Conservation (phyloP, 2,888 invertebrate genomes). For the Synergus umbraculus region DNA sequence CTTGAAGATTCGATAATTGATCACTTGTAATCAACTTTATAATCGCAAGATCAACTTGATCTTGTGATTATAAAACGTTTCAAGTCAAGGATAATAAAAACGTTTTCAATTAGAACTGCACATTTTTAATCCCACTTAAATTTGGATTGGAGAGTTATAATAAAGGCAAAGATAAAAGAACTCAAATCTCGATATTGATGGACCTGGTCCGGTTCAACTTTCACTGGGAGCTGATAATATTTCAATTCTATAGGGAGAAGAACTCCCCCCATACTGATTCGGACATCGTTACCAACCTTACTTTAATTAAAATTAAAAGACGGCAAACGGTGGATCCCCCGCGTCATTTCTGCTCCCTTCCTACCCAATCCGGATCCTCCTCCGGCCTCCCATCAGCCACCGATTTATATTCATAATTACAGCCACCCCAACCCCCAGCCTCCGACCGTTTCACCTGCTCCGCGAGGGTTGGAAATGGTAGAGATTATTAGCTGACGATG, state of each 20-base stretch:
- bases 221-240: neutral
- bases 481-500: constrained; percentile 70
- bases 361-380: constrained; percentile 52
- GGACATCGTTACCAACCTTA: constrained; percentile 60
- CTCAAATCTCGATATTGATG: neutral
- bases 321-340: constrained; percentile 68
- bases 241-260: constrained; percentile 39
- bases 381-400: constrained; percentile 61
- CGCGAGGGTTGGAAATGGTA: constrained; percentile 57
- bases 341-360: constrained; percentile 62
- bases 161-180: neutral
- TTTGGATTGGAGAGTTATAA: neutral
- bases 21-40: too few relatives aligned
- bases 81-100: too few relatives aligned
- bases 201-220: neutral
- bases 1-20: too few relatives aligned
- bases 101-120: neutral
- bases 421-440: constrained; percentile 53
- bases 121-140: neutral
- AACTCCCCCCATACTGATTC: constrained; percentile 51
- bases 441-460: constrained; percentile 62
- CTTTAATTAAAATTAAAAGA: constrained; percentile 77
- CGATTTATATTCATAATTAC: constrained; percentile 76
- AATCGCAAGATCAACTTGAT: too few relatives aligned
- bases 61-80: too few relatives aligned